A percentile compares a stretch with the other conserved stretches of the same genome.
Conservation (phyloP, 1,140 invertebrate species). For the Hesperophylax magnus region DNA sequence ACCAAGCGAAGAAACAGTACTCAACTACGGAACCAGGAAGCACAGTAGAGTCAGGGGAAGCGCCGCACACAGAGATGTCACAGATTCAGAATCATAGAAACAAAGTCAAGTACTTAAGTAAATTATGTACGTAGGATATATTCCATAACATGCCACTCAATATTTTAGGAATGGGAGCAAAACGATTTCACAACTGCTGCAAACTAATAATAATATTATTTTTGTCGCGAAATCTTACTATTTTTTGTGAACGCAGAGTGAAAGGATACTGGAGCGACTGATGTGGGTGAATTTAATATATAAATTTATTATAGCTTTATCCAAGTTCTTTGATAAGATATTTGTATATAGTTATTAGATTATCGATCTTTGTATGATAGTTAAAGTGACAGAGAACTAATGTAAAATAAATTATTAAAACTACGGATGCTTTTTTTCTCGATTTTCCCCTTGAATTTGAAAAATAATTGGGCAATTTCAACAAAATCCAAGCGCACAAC, state of each 20-base stretch:
- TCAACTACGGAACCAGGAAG: constrained; percentile 52
- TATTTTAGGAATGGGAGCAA: no score
- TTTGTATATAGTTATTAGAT: constrained; percentile 26
- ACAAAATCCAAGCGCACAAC: no score
- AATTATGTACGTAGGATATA: not conserved
- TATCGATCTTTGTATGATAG: constrained; percentile 19
- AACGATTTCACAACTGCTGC: no score
- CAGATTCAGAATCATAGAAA: constrained; percentile 48
- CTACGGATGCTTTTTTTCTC: no score
- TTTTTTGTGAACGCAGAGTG: constrained; percentile 1
- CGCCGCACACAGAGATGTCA: constrained; percentile 2
- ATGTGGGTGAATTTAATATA: not conserved
- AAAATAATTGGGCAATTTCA: no score
- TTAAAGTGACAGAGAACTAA: not conserved
- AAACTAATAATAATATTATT: not conserved
- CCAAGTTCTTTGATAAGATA: not conserved
- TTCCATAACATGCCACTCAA: not conserved
- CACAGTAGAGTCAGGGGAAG: constrained; percentile 38
- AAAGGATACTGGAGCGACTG: not conserved
- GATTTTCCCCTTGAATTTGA: no score
- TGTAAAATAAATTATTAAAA: constrained; percentile 37
- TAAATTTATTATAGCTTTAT: not conserved
- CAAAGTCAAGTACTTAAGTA: constrained; percentile 19
- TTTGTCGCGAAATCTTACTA: not conserved
- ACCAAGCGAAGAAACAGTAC: constrained; percentile 36